Conservation (phyloP, 37 sponge, comb jelly and placozoan genomes). For the Diacarnus erythraeanus region DNA sequence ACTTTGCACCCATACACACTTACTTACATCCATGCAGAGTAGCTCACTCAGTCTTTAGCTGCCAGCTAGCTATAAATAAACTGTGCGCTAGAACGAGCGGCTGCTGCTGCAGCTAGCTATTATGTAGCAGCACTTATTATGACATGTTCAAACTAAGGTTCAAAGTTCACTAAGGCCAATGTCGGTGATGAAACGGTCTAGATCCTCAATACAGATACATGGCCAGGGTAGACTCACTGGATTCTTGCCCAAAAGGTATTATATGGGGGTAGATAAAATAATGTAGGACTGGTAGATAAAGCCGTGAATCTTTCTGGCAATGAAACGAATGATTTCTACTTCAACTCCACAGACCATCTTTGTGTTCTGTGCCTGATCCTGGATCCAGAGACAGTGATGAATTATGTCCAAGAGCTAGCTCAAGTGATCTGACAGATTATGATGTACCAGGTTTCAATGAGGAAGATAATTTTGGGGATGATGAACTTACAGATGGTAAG, state of each 20-base stretch:
- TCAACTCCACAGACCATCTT: background rate
- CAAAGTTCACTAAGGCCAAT: background rate
- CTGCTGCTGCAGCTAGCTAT: no score
- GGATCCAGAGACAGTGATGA: no score
- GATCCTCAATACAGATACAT: background rate
- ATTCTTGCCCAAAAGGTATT: background rate
- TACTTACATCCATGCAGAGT: no score
- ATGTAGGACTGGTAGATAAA: no score
- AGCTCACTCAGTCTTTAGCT: no score
- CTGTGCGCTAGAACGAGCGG: no score
- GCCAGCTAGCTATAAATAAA: no score
- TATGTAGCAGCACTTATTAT: background rate
- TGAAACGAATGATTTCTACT: background rate
- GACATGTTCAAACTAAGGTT: background rate
- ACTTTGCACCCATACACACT: background rate
- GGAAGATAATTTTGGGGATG: background rate
- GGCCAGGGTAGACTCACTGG: background rate
- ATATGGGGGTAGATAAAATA: background rate
- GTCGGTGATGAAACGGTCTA: background rate
- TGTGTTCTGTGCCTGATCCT: background rate
- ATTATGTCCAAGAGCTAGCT: no score
- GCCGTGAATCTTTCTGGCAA: no score
- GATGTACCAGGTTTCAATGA: background rate
- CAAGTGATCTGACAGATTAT: conserved; percentile 1
- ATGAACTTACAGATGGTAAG: background rate